Evolutionary conservation across 2,113 vertebrate species (phyloP).

Genomic region (Coturnix japonica): DNA sequence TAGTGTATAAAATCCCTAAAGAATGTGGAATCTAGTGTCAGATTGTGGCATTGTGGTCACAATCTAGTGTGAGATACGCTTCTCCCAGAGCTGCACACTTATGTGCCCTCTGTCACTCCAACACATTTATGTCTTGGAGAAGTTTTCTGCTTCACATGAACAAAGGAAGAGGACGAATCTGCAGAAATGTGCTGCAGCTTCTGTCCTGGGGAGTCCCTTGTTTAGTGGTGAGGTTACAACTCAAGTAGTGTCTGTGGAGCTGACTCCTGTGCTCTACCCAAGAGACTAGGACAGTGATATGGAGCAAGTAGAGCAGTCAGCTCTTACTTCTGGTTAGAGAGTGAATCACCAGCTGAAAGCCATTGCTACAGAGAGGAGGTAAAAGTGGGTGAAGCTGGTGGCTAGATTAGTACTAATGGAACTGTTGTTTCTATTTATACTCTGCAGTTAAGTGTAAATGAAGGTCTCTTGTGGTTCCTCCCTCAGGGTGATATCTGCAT

Average conservation of each 20-base stretch:
- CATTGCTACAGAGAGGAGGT: too few relatives aligned
- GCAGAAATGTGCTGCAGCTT: neutral
- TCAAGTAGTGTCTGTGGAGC: neutral
- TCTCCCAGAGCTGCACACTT: neutral
- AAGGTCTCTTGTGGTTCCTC: neutral
- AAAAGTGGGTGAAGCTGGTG: neutral
- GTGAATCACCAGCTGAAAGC: neutral
- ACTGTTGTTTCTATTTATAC: neutral
- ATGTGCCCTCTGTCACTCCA: accelerated
- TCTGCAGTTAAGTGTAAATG: neutral
- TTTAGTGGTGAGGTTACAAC: accelerated
- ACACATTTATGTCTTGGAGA: accelerated
- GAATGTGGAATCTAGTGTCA: neutral
- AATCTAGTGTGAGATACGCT: accelerated
- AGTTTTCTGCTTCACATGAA: neutral
- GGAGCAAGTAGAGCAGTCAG: neutral
- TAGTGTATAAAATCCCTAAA: neutral
- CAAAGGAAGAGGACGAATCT: neutral
- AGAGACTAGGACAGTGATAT: neutral
- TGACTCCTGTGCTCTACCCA: neutral
- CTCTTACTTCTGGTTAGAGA: neutral
- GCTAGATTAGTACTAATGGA: neutral
- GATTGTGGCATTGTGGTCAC: accelerated
- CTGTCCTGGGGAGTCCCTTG: neutral
- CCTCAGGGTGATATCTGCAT: slow-evolving; percentile 80